phyloP scores from a whole-genome alignment of 2,113 vertebrate genomes.

The Gambusia affinis region DNA sequence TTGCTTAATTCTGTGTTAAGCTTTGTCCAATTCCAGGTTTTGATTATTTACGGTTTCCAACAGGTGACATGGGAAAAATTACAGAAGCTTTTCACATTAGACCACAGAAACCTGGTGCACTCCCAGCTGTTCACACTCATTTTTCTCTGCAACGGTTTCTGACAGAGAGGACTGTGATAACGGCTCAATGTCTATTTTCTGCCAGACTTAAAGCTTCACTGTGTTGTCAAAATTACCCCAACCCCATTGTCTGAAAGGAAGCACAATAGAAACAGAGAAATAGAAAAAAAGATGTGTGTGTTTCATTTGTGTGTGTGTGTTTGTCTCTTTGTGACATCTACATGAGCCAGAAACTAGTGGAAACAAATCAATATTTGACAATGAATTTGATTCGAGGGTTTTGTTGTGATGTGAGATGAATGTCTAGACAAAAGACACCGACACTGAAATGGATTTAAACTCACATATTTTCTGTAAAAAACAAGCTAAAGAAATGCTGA shows the following conservation, averaged over 20 bases:
- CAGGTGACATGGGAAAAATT: neutral
- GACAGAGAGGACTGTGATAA: slow-evolving; percentile 63
- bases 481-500: neutral
- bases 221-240: slow-evolving; percentile 66
- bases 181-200: slow-evolving; percentile 81
- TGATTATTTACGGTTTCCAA: neutral
- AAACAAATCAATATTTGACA: slow-evolving; percentile 56
- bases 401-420: slow-evolving; percentile 26
- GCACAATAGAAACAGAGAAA: slow-evolving; percentile 33
- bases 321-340: slow-evolving; percentile 25
- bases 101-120: slow-evolving; percentile 2
- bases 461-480: neutral
- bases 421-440: slow-evolving; percentile 31
- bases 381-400: slow-evolving; percentile 50
- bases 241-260: slow-evolving; percentile 52
- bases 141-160: slow-evolving; percentile 30
- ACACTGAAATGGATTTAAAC: neutral
- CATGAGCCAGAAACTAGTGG: slow-evolving; percentile 43
- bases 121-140: slow-evolving; percentile 29
- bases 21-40: neutral
- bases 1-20: neutral
- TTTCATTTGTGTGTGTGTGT: slow-evolving; percentile 10
- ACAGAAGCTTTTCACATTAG: neutral
- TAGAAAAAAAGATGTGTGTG: slow-evolving; percentile 16
- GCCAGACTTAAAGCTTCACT: slow-evolving; percentile 75